Conservation (phyloP, 1,140 invertebrate genomes). For the Stratiolaelaps scimitus region DNA sequence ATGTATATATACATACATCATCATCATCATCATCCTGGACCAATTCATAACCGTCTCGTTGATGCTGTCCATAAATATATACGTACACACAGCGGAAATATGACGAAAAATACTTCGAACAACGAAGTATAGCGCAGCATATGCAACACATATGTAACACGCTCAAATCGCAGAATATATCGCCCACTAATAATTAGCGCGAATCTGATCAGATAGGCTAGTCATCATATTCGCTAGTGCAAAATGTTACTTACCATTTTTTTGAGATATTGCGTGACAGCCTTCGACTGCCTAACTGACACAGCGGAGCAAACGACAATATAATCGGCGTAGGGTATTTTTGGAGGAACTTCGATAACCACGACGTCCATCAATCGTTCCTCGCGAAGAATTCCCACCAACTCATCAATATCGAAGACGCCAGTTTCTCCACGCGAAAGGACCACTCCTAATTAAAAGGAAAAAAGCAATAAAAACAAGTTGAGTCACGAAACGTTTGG, state of each 20-base stretch:
- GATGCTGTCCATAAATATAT: no score
- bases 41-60: no score
- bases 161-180: no score
- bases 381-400: constrained; percentile 57
- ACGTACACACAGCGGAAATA: no score
- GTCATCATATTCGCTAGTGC: no score
- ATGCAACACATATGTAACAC: no score
- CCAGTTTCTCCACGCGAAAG: constrained; percentile 58
- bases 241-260: constrained; percentile 51
- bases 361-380: constrained; percentile 69
- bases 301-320: constrained; percentile 61
- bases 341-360: constrained; percentile 58
- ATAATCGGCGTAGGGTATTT: constrained; percentile 65
- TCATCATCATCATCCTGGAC: no score
- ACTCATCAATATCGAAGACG: constrained; percentile 72
- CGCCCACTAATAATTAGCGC: no score
- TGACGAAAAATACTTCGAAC: no score
- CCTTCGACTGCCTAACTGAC: constrained; percentile 59
- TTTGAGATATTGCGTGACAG: constrained; percentile 59
- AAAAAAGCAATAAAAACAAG: background rate
- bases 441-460: background rate
- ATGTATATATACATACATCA: no score
- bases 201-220: no score
- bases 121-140: no score
- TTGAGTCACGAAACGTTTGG: background rate